Evolutionary conservation across 1,140 invertebrate species (phyloP).

Genomic region (Zaprionus tsacasi): DNA sequence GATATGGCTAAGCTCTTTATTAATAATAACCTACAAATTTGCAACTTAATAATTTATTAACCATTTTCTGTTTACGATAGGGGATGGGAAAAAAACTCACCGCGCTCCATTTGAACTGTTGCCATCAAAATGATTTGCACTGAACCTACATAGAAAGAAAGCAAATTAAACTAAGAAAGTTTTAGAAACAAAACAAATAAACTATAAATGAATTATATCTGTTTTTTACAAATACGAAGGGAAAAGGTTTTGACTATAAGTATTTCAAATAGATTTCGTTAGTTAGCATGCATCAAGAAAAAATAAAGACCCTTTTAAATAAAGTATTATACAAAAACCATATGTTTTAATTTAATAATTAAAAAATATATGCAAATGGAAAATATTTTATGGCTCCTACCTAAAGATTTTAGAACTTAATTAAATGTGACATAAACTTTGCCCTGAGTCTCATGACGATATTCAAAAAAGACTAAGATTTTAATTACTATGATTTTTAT

Average conservation of each 20-base stretch:
- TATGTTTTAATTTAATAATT: background rate
- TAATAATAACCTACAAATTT: background rate
- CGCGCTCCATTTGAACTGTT: constrained; percentile 78
- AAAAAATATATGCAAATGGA: background rate
- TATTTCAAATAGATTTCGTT: background rate
- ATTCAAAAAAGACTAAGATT: background rate
- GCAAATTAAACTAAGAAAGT: constrained; percentile 70
- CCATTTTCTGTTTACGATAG: constrained; percentile 1
- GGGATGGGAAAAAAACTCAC: constrained; percentile 73
- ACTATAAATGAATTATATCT: constrained; percentile 18
- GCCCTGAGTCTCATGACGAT: background rate
- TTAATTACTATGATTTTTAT: too few relatives aligned
- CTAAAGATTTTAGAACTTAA: background rate
- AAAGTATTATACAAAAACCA: background rate
- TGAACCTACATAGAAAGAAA: constrained; percentile 84
- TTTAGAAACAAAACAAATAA: constrained; percentile 49
- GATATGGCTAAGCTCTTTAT: background rate
- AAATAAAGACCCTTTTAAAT: background rate
- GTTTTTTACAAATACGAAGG: constrained; percentile 3
- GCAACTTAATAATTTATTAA: background rate
- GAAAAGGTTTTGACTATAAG: background rate
- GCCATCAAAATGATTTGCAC: constrained; percentile 83
- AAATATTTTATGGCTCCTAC: background rate
- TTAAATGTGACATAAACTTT: background rate
- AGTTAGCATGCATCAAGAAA: background rate